phyloP scores from a whole-genome alignment of 2,113 vertebrate genomes.

The Speoplatyrhinus poulsoni region DNA sequence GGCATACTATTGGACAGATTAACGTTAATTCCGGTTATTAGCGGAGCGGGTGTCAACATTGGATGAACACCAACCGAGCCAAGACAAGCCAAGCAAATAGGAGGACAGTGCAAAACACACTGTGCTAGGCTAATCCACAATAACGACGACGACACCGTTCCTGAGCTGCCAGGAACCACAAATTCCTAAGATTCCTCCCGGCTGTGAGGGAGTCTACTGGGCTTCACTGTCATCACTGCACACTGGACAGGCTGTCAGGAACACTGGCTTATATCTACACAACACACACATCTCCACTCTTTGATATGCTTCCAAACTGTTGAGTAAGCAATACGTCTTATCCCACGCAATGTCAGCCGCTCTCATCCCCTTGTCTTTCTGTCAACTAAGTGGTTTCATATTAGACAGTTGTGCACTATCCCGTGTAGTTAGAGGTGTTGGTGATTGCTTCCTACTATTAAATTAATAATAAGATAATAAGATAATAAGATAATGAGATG shows the following conservation, averaged over 20 bases:
- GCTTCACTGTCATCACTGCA: constrained; percentile 57
- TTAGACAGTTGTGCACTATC: constrained; percentile 33
- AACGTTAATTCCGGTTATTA: constrained; percentile 64
- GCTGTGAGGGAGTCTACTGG: constrained; percentile 50
- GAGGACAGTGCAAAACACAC: constrained; percentile 48
- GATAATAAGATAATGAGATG: too few species aligned
- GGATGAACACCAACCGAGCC: constrained; percentile 65
- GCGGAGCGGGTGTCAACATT: constrained; percentile 48
- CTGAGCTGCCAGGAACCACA: constrained; percentile 54
- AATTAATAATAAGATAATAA: too few species aligned
- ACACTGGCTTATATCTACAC: constrained; percentile 53
- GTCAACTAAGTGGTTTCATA: constrained; percentile 38
- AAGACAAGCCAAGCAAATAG: constrained; percentile 56
- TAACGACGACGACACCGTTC: constrained; percentile 52
- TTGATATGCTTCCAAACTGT: constrained; percentile 61
- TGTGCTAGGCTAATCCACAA: constrained; percentile 59
- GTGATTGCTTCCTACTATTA: not conserved
- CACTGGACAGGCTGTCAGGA: constrained; percentile 70
- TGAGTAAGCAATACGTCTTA: constrained; percentile 58
- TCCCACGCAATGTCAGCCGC: constrained; percentile 32
- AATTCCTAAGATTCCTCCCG: constrained; percentile 57
- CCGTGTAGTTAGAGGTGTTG: constrained; percentile 27
- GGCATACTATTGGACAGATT: constrained; percentile 57
- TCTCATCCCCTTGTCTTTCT: constrained; percentile 26
- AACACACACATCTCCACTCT: constrained; percentile 48